phyloP scores from a whole-genome alignment of 2,888 invertebrate genomes.

The Athripsodes cinereus region DNA sequence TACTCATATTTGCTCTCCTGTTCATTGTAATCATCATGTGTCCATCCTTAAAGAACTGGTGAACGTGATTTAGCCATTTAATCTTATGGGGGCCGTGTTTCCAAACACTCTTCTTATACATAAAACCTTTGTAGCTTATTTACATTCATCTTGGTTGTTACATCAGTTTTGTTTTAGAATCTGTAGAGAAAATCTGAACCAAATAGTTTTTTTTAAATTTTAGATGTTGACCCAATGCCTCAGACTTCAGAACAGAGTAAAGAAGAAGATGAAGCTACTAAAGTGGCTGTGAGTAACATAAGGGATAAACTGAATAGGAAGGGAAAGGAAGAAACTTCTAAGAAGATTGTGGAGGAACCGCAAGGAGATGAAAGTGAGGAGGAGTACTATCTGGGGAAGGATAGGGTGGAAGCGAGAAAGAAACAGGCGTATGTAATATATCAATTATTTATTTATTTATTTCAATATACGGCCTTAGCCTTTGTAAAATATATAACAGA shows the following conservation, averaged over 20 bases:
- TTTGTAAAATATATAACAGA: background rate
- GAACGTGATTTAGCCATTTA: no score
- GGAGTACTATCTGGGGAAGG: slow-evolving; percentile 60
- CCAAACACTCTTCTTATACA: no score
- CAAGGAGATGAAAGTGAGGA: slow-evolving; percentile 49
- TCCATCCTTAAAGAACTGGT: no score
- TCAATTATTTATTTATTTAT: no score
- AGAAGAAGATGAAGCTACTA: slow-evolving; percentile 34
- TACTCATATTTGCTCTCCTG: no score
- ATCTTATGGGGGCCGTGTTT: no score
- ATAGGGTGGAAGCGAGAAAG: slow-evolving; percentile 51
- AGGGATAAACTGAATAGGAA: slow-evolving; percentile 39
- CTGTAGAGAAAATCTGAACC: no score
- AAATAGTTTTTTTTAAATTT: background rate
- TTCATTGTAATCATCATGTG: no score
- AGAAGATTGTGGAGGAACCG: slow-evolving; percentile 33
- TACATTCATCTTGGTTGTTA: no score
- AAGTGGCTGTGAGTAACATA: slow-evolving; percentile 38
- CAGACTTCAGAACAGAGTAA: slow-evolving; percentile 25
- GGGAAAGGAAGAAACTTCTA: slow-evolving; percentile 32
- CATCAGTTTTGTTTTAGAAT: no score
- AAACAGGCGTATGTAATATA: slow-evolving; percentile 53
- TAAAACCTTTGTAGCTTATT: no score
- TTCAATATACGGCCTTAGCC: no score
- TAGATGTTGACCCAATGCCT: background rate